Percentiles rank a stretch among this genome's conserved stretches.
Evolutionary conservation across 1,140 invertebrate genomes (phyloP).

Genomic region (Drosophila repletoides): DNA sequence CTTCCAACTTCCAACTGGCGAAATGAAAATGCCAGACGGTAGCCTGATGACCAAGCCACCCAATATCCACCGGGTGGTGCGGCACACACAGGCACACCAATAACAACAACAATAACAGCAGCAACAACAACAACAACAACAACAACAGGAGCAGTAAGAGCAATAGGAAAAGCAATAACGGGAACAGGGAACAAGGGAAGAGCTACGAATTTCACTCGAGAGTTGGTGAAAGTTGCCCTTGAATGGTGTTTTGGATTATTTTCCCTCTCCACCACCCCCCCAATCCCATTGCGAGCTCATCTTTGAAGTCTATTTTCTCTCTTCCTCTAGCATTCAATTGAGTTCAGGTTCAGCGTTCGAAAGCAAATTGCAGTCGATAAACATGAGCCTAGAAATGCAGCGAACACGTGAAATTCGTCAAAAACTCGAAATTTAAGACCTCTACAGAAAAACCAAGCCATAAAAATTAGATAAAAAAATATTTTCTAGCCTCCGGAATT

Average conservation of each 20-base stretch:
- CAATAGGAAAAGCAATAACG: background rate
- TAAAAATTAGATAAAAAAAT: too few species aligned
- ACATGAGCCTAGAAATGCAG: too few species aligned
- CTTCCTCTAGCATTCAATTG: slow-evolving; percentile 47
- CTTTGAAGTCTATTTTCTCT: slow-evolving; percentile 22
- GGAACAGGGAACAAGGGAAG: slow-evolving; percentile 7
- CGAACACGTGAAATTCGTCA: too few species aligned
- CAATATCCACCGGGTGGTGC: slow-evolving; percentile 10
- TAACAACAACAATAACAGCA: slow-evolving; percentile 18
- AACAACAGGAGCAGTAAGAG: background rate
- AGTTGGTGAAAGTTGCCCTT: slow-evolving; percentile 77
- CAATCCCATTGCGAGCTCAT: background rate
- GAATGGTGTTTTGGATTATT: slow-evolving; percentile 77
- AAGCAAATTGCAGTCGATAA: slow-evolving; percentile 73
- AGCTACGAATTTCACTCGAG: slow-evolving; percentile 42
- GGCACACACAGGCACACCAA: background rate
- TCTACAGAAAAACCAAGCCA: too few species aligned
- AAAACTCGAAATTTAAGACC: slow-evolving; percentile 7
- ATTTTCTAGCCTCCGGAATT: too few species aligned
- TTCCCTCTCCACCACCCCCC: slow-evolving; percentile 7
- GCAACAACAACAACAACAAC: background rate
- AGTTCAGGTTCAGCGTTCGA: slow-evolving; percentile 56
- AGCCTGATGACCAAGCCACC: slow-evolving; percentile 17
- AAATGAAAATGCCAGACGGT: slow-evolving; percentile 74
- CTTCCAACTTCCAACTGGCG: too few species aligned